phyloP scores from a whole-genome alignment of 2,888 invertebrate genomes.

The Chydorus sphaericus region DNA sequence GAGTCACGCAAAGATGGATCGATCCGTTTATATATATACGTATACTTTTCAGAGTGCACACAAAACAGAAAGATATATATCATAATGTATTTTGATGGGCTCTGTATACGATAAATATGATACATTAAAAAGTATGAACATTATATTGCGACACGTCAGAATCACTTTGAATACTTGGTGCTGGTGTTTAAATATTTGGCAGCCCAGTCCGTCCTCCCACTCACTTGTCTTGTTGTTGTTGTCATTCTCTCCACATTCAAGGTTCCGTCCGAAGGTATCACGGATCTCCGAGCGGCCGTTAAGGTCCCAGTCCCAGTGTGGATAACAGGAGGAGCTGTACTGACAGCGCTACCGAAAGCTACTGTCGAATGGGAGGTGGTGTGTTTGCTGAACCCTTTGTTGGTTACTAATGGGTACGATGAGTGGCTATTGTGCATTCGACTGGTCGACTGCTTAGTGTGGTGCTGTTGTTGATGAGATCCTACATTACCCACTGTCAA shows the following conservation, averaged over 20 bases:
- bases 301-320: too few species aligned
- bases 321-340: background rate
- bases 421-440: background rate
- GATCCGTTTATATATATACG: too few species aligned
- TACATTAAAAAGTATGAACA: too few species aligned
- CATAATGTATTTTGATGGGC: too few species aligned
- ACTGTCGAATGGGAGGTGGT: background rate
- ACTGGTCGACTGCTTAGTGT: background rate
- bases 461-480: background rate
- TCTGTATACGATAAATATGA: too few species aligned
- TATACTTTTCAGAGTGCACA: too few species aligned
- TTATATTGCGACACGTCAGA: too few species aligned
- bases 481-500: background rate
- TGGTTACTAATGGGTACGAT: background rate
- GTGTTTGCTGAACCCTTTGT: too few species aligned
- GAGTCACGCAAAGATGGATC: too few species aligned
- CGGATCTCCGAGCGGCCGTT: background rate
- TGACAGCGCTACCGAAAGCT: background rate
- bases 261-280: background rate
- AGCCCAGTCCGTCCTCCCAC: conserved; percentile 60
- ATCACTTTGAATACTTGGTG: background rate
- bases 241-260: background rate
- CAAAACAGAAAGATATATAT: too few species aligned
- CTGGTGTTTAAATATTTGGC: conserved; percentile 44
- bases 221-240: background rate